These are phyloP conservation scores for Luscinia megarhynchos DNA, from an alignment of 2,797 vertebrate species.

Conservation along the genomic window DNA sequence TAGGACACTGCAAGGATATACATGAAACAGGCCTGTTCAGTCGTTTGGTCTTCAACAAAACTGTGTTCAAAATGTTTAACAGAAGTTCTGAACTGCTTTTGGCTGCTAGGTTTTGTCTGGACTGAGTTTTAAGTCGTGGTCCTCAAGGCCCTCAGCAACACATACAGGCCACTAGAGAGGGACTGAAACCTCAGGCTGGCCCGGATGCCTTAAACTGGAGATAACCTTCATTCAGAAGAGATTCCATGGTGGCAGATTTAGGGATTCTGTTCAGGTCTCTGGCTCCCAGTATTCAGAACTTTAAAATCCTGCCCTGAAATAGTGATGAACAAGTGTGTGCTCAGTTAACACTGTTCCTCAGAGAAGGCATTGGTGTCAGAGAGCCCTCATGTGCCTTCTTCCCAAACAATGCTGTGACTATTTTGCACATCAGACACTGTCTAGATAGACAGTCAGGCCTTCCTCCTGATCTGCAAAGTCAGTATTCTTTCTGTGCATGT, in stretches of 20 bases:
- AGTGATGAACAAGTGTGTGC: not conserved
- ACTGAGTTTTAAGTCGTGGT: not conserved
- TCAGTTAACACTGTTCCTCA: not conserved
- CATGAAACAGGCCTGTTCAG: not conserved
- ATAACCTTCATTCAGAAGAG: not conserved
- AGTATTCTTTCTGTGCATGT: not conserved
- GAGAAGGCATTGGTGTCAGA: not conserved
- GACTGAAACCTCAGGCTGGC: not conserved
- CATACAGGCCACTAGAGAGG: not conserved
- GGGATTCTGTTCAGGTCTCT: not conserved
- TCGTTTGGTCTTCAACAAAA: not conserved
- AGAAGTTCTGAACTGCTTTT: not conserved
- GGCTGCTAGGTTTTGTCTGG: not conserved
- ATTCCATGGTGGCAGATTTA: not conserved
- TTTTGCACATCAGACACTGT: not conserved
- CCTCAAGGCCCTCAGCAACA: not conserved
- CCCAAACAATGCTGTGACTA: not conserved
- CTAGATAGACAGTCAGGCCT: not conserved
- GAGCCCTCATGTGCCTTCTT: rapidly evolving
- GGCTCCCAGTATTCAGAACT: not conserved
- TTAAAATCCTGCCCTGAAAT: not conserved
- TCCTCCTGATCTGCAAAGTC: not conserved
- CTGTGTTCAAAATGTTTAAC: not conserved
- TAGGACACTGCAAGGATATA: not conserved
- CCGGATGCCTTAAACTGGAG: not conserved